A percentile compares a stretch with the other conserved stretches of the same genome.
These are phyloP conservation scores for Stomatorhinus ivindoensis DNA, from an alignment of 2,113 vertebrate species.

Conservation along the genomic window DNA sequence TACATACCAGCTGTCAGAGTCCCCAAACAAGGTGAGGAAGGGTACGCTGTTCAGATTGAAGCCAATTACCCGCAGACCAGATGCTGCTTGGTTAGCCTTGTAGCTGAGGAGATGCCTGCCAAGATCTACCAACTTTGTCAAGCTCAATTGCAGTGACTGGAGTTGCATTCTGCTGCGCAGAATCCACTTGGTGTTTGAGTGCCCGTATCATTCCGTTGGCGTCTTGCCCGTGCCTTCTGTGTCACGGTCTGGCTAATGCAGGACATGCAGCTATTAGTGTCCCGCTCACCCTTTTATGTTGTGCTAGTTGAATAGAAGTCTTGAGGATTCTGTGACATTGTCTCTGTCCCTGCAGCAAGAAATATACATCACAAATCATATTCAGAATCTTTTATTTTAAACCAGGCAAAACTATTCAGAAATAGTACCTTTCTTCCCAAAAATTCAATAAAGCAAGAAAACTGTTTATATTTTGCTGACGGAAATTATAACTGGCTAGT, in stretches of 20 bases:
- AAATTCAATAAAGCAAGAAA: neutral
- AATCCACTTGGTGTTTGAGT: neutral
- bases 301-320: neutral
- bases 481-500: neutral
- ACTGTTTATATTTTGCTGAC: neutral
- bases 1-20: slow-evolving; percentile 24
- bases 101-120: slow-evolving; percentile 14
- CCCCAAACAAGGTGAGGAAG: slow-evolving; percentile 23
- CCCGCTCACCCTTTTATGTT: neutral
- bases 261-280: neutral
- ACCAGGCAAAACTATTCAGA: neutral
- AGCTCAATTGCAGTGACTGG: neutral
- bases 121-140: slow-evolving; percentile 19
- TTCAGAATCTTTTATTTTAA: neutral
- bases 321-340: neutral
- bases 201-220: neutral
- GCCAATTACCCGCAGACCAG: slow-evolving; percentile 24
- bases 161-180: neutral
- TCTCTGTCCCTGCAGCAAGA: neutral
- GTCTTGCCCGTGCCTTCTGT: neutral
- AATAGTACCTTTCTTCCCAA: neutral
- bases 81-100: slow-evolving; percentile 20
- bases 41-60: slow-evolving; percentile 13
- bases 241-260: neutral
- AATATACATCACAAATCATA: neutral